Conservation (phyloP, 2,888 invertebrate species). For the Drosophila borealis region DNA sequence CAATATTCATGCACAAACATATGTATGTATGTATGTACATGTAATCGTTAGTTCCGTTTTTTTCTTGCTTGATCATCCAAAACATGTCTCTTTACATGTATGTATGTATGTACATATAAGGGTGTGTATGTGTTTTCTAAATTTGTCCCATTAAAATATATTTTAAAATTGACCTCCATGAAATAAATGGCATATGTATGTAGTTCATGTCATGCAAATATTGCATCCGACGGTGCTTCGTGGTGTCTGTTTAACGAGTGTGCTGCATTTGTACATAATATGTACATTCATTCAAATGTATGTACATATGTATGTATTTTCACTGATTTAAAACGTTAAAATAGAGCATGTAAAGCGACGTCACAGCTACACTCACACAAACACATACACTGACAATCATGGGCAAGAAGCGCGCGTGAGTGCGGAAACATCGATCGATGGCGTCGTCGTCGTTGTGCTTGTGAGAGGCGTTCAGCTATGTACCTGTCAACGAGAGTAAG, state of each 20-base stretch:
- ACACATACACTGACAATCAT: neutral
- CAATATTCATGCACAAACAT: conserved; percentile 5
- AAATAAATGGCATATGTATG: neutral
- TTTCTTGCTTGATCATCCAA: conserved; percentile 25
- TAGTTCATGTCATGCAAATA: neutral
- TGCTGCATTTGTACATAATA: neutral
- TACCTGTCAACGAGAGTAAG: conserved; percentile 22
- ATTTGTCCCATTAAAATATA: conserved; percentile 49
- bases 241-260: neutral
- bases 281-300: neutral
- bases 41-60: conserved; percentile 38
- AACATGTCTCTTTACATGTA: neutral
- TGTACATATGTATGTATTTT: neutral
- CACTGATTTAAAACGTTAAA: conserved; percentile 19
- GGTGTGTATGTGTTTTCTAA: conserved; percentile 4
- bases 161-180: neutral
- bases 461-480: conserved; percentile 12
- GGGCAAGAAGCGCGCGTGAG: conserved; percentile 15
- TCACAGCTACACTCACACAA: conserved; percentile 26
- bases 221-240: neutral
- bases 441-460: conserved; percentile 2
- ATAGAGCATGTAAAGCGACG: conserved; percentile 47
- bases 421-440: conserved; percentile 42
- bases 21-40: conserved; percentile 28
- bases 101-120: too few relatives aligned